phyloP scores from a whole-genome alignment of 1,140 invertebrate species.

The Steinernema feltiae region DNA sequence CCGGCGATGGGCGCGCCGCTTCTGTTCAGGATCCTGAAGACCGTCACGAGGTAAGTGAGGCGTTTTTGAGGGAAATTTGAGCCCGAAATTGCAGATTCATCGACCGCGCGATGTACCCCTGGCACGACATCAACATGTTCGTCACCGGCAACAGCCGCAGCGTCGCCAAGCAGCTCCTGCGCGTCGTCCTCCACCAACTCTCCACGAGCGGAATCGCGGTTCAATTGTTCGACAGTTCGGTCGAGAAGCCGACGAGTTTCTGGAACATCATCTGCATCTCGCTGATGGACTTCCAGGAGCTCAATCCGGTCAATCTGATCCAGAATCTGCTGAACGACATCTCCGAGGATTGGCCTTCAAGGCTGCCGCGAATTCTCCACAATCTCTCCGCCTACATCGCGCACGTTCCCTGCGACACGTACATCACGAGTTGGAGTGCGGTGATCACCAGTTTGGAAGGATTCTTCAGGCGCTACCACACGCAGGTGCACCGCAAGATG shows the following conservation, averaged over 20 bases:
- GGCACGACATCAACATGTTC: conserved; percentile 71
- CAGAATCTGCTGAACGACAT: conserved; percentile 75
- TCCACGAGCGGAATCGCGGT: conserved; percentile 73
- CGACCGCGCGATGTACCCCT: conserved; percentile 64
- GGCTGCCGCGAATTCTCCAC: conserved; percentile 65
- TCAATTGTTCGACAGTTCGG: conserved; percentile 81
- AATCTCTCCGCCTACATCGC: conserved; percentile 86
- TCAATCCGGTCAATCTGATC: conserved; percentile 86
- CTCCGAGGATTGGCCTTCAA: conserved; percentile 44
- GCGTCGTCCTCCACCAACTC: conserved; percentile 84
- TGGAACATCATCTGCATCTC: conserved; percentile 87
- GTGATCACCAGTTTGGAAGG: conserved; percentile 77
- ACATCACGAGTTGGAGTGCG: conserved; percentile 67
- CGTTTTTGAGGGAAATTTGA: too few species aligned
- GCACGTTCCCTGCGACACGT: conserved; percentile 69
- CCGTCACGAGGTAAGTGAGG: conserved; percentile 77
- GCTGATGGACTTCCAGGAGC: conserved; percentile 88
- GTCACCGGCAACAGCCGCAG: conserved; percentile 80
- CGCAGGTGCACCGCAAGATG: too few species aligned
- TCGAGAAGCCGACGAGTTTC: conserved; percentile 63
- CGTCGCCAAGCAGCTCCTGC: conserved; percentile 89
- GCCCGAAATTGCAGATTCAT: conserved; percentile 49
- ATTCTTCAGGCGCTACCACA: conserved; percentile 68
- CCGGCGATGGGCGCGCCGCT: conserved; percentile 83
- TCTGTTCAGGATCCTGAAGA: conserved; percentile 76